Percentiles rank a stretch among this genome's conserved stretches.
These are phyloP conservation scores for Syrrhaptes paradoxus DNA, from an alignment of 2,113 vertebrate species.

Conservation along the genomic window DNA sequence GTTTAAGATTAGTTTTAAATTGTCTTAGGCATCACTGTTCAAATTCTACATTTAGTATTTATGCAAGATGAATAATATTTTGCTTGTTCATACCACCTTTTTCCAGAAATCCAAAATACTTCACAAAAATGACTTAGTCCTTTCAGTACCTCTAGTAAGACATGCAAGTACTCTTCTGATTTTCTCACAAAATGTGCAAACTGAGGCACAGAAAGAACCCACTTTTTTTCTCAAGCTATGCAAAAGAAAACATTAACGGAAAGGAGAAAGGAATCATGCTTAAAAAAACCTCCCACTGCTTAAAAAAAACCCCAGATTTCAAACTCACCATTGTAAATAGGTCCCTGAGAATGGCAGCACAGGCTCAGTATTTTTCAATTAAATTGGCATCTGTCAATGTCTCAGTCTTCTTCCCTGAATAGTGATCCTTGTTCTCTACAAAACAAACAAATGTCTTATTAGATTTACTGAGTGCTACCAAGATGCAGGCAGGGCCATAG, in stretches of 20 bases:
- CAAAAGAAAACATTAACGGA: background rate
- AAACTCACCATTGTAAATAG: background rate
- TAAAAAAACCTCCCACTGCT: background rate
- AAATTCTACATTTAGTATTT: background rate
- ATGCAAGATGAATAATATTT: background rate
- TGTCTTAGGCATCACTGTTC: background rate
- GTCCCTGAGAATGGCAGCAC: background rate
- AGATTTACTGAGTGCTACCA: background rate
- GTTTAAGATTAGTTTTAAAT: background rate
- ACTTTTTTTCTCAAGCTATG: background rate
- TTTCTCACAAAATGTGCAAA: background rate
- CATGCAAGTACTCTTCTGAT: background rate
- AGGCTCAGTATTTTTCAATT: background rate
- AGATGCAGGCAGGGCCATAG: background rate
- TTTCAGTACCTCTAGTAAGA: background rate
- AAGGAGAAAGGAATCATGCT: background rate
- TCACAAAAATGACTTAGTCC: background rate
- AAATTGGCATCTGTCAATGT: background rate
- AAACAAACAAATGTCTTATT: background rate
- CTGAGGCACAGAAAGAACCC: background rate
- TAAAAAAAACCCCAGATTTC: background rate
- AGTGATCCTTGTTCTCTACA: background rate
- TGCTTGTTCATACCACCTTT: background rate
- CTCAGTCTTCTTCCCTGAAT: background rate
- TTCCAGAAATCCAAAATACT: background rate